These are phyloP conservation scores for Acipenser transmontanus DNA, from an alignment of 2,797 vertebrate genomes.

Conservation along the genomic window DNA sequence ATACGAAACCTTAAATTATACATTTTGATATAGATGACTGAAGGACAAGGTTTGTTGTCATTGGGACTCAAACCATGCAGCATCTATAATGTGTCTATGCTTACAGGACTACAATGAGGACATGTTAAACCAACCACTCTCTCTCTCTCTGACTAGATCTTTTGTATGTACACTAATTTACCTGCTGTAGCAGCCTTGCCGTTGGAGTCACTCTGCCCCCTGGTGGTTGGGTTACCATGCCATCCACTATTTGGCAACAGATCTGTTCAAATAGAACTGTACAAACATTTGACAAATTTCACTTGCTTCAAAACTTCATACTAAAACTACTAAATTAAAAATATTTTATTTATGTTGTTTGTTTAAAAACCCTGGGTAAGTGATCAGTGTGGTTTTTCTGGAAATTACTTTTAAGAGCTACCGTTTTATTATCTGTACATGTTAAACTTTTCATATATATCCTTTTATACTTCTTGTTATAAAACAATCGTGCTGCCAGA, in stretches of 20 bases:
- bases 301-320: constrained; percentile 67
- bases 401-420: constrained; percentile 14
- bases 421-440: constrained; percentile 18
- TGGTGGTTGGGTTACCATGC: constrained; percentile 49
- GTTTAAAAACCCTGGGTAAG: constrained; percentile 43
- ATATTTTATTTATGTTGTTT: constrained; percentile 44
- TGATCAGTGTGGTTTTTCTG: constrained; percentile 18
- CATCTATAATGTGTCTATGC: constrained; percentile 30
- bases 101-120: constrained; percentile 30
- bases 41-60: constrained; percentile 50
- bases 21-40: constrained; percentile 55
- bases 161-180: not conserved
- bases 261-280: constrained; percentile 69
- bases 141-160: not conserved
- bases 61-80: constrained; percentile 43
- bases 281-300: constrained; percentile 64
- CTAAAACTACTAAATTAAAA: constrained; percentile 72
- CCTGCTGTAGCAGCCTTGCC: not conserved
- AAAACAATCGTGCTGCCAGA: not conserved
- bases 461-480: constrained; percentile 4
- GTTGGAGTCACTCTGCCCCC: not conserved
- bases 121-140: constrained; percentile 28
- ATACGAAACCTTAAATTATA: constrained; percentile 50
- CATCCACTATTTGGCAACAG: constrained; percentile 77
- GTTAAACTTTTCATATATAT: not conserved